Percentiles rank a stretch among this genome's conserved stretches.
Conservation (phyloP, 2,113 vertebrate species). For the Ammodramus savannarum region DNA sequence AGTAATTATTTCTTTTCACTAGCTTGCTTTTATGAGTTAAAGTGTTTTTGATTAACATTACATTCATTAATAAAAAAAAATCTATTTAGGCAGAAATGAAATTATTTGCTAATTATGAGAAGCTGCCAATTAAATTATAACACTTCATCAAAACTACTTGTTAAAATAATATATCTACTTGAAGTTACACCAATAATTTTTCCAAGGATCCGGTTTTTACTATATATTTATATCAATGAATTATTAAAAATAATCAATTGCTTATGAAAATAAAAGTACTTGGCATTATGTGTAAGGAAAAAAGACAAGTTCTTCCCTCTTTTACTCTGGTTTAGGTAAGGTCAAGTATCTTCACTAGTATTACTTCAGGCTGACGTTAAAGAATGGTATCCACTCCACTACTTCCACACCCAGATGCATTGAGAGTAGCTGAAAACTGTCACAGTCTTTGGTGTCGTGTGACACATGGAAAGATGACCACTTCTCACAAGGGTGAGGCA, state of each 20-base stretch:
- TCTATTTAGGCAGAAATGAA: not conserved
- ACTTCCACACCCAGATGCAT: not conserved
- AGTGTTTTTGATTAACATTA: not conserved
- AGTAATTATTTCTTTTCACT: conserved; percentile 10
- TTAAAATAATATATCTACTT: not conserved
- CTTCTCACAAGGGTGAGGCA: not conserved
- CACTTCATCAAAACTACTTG: not conserved
- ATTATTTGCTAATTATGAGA: not conserved
- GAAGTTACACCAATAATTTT: not conserved
- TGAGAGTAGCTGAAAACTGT: not conserved
- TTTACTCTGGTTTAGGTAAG: not conserved
- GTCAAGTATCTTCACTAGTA: not conserved
- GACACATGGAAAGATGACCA: not conserved
- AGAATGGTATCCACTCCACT: not conserved
- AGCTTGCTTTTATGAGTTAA: not conserved
- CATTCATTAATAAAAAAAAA: conserved; percentile 2
- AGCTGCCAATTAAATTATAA: not conserved
- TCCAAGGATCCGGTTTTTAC: not conserved
- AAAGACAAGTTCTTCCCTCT: not conserved
- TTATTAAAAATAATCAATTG: not conserved
- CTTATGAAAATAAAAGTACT: not conserved
- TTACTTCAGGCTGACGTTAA: not conserved
- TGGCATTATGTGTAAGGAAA: not conserved
- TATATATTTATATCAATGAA: not conserved
- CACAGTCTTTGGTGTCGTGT: not conserved